Percentiles rank a stretch among this genome's conserved stretches.
Evolutionary conservation across 1,140 invertebrate genomes (phyloP).

Genomic region (Cardiocondyla obscurior): DNA sequence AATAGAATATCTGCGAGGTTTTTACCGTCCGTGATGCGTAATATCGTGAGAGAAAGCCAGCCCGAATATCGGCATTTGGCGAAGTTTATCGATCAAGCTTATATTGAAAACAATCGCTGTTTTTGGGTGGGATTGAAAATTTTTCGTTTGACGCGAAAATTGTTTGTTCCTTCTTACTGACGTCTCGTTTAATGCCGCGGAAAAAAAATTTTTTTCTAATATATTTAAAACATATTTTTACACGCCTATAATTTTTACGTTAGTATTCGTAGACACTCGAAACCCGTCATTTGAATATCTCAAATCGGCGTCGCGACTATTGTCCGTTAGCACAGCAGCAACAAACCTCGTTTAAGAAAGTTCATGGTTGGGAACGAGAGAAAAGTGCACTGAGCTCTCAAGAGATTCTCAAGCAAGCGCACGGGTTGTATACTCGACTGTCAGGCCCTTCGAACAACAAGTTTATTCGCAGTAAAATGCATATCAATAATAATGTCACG

Average conservation of each 20-base stretch:
- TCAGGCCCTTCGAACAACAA: conserved; percentile 15
- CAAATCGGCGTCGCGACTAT: not conserved
- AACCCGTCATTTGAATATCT: not conserved
- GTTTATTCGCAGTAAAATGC: not conserved
- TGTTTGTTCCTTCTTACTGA: not conserved
- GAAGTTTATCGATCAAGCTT: conserved; percentile 37
- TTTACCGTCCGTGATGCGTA: conserved; percentile 14
- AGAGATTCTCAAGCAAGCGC: not conserved
- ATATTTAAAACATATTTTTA: no score
- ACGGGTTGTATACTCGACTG: not conserved
- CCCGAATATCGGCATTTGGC: not conserved
- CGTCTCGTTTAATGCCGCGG: not conserved
- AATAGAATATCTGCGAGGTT: conserved; percentile 38
- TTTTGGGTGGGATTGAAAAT: not conserved
- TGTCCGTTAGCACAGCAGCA: not conserved
- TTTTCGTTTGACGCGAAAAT: not conserved
- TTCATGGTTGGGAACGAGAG: not conserved
- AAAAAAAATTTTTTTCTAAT: no score
- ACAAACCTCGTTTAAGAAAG: conserved; percentile 2
- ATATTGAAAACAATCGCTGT: conserved; percentile 16
- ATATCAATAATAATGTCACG: conserved; percentile 49
- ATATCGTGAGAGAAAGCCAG: not conserved
- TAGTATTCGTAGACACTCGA: no score
- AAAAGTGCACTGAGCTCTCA: not conserved
- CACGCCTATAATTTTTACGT: no score